phyloP scores from a whole-genome alignment of 2,888 invertebrate genomes.

The Callosobruchus maculatus region DNA sequence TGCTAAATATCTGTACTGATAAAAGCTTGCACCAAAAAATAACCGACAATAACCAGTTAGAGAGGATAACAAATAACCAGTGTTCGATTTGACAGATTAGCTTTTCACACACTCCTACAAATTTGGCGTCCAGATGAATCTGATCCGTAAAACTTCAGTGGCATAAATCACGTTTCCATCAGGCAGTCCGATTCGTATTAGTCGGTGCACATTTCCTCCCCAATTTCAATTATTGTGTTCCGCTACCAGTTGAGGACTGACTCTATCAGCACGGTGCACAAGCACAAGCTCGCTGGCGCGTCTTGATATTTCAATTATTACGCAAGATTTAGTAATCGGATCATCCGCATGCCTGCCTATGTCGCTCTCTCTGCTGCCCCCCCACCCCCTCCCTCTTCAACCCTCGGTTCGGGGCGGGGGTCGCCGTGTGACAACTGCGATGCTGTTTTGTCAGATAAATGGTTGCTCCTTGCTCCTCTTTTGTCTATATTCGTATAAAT shows the following conservation, averaged over 20 bases:
- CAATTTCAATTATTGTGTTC: conserved; percentile 26
- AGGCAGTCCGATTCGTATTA: neutral
- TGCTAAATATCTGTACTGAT: too few relatives aligned
- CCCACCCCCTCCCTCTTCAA: neutral
- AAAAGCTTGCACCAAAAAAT: too few relatives aligned
- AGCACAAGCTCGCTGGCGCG: conserved; percentile 22
- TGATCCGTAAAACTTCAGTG: neutral
- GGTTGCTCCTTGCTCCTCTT: conserved; percentile 1
- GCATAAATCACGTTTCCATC: neutral
- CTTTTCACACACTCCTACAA: neutral
- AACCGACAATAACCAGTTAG: too few relatives aligned
- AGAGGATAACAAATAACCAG: too few relatives aligned
- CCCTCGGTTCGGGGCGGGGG: too few relatives aligned
- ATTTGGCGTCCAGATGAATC: neutral
- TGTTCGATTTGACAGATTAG: too few relatives aligned
- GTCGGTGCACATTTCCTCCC: conserved; percentile 1
- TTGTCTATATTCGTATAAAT: neutral
- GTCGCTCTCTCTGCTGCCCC: conserved; percentile 13
- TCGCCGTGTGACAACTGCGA: neutral
- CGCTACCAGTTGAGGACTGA: neutral
- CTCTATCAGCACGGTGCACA: conserved; percentile 1
- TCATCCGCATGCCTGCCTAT: conserved; percentile 43
- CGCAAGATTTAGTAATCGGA: conserved; percentile 48
- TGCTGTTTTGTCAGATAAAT: conserved; percentile 2
- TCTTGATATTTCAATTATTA: conserved; percentile 47